A percentile compares a stretch with the other conserved stretches of the same genome.
phyloP scores from a whole-genome alignment of 2,888 invertebrate genomes.

The Theodoxus fluviatilis region DNA sequence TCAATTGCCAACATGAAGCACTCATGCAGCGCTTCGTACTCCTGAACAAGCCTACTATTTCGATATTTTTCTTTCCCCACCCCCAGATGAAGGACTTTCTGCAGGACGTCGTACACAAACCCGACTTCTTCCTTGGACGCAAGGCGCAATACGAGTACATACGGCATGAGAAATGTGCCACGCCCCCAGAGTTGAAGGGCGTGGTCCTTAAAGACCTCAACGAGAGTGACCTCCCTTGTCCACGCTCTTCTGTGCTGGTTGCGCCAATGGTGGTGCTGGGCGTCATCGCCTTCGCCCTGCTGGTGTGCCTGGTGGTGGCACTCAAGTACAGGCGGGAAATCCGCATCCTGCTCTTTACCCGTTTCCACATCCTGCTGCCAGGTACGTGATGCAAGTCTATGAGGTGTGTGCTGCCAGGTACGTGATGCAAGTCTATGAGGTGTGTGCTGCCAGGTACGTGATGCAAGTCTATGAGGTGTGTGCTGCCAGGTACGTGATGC shows the following conservation, averaged over 20 bases:
- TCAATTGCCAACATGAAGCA: too few relatives aligned
- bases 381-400: too few relatives aligned
- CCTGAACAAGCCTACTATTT: too few relatives aligned
- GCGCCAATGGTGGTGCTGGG: slow-evolving; percentile 22
- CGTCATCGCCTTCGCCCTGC: slow-evolving; percentile 24
- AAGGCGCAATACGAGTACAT: slow-evolving; percentile 37
- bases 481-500: too few relatives aligned
- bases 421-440: too few relatives aligned
- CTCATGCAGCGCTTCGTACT: too few relatives aligned
- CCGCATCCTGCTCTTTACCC: slow-evolving; percentile 44
- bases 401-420: too few relatives aligned
- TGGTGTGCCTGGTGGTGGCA: slow-evolving; percentile 25
- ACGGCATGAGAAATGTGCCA: slow-evolving; percentile 33
- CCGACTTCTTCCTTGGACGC: slow-evolving; percentile 16
- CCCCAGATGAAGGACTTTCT: slow-evolving; percentile 15
- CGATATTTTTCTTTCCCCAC: too few relatives aligned
- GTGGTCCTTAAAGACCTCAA: slow-evolving; percentile 30
- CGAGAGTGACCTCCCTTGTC: slow-evolving; percentile 27
- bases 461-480: too few relatives aligned
- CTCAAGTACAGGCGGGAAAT: slow-evolving; percentile 35
- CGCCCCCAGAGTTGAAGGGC: slow-evolving; percentile 33
- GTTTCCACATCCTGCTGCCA: slow-evolving; percentile 50
- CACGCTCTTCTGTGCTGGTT: background rate
- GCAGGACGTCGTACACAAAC: slow-evolving; percentile 22
- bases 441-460: too few relatives aligned